Evolutionary conservation across 2,113 vertebrate genomes (phyloP).

Genomic region (Procavia capensis): DNA sequence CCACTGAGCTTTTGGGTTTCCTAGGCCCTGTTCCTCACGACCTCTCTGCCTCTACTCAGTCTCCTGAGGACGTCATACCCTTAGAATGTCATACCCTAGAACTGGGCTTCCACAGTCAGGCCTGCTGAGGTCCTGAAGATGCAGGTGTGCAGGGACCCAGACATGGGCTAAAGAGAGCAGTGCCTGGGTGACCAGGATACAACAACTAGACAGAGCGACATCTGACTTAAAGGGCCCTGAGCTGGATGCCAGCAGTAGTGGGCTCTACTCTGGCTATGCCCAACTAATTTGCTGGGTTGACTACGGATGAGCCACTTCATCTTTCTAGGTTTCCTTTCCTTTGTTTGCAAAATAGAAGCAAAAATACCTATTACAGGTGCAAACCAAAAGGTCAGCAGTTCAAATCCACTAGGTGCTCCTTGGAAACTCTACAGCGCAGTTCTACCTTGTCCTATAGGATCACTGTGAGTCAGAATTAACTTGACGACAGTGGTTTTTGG

Average conservation of each 20-base stretch:
- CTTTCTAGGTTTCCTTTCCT: background rate
- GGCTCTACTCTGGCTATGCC: background rate
- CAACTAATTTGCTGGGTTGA: background rate
- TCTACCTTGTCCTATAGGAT: too few species aligned
- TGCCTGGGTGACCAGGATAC: fast-evolving
- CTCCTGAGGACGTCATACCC: too few species aligned
- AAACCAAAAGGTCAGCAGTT: too few species aligned
- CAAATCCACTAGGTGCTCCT: too few species aligned
- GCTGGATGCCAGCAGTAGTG: background rate
- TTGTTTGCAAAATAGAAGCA: background rate
- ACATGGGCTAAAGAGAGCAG: too few species aligned
- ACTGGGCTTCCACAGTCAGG: background rate
- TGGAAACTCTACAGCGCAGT: too few species aligned
- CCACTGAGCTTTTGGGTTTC: fast-evolving
- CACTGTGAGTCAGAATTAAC: too few species aligned
- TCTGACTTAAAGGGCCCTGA: background rate
- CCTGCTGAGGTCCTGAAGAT: background rate
- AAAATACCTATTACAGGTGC: background rate
- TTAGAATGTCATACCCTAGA: background rate
- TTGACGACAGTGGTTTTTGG: too few species aligned
- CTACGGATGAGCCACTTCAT: background rate
- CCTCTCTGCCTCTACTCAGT: background rate
- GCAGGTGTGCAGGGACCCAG: background rate
- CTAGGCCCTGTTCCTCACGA: background rate
- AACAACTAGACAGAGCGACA: background rate